Evolutionary conservation across 2,113 vertebrate species (phyloP).

Genomic region (Passer domesticus): DNA sequence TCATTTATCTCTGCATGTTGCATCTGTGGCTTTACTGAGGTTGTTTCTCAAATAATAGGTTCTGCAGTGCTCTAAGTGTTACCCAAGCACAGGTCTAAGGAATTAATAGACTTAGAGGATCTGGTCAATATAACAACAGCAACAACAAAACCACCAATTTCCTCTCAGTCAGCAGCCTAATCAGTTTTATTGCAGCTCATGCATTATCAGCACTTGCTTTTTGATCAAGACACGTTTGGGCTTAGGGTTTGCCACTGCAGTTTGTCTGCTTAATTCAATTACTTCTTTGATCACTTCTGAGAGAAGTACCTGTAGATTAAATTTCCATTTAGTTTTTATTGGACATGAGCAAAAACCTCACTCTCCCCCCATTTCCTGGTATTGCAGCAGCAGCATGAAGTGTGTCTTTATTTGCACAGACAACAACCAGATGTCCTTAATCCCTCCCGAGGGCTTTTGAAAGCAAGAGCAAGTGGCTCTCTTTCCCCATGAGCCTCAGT

Average conservation of each 20-base stretch:
- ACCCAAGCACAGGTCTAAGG: background rate
- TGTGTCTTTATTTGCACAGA: background rate
- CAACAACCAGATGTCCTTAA: background rate
- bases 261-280: constrained; percentile 31
- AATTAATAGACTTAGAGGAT: background rate
- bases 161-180: background rate
- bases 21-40: background rate
- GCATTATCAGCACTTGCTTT: background rate
- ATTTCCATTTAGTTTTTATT: background rate
- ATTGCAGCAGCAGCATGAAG: background rate
- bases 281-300: background rate
- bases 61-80: background rate
- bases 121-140: background rate
- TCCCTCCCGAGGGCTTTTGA: background rate
- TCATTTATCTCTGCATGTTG: background rate
- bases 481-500: background rate
- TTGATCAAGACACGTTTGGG: background rate
- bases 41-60: background rate
- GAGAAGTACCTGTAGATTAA: background rate
- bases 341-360: background rate
- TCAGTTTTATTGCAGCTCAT: background rate
- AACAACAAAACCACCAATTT: background rate
- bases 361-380: background rate
- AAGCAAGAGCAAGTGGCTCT: background rate
- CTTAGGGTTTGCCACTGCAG: background rate